Base-by-base conservation (phyloP, 2,888 invertebrate genomes). In the Oegoconia quadripuncta region DNA sequence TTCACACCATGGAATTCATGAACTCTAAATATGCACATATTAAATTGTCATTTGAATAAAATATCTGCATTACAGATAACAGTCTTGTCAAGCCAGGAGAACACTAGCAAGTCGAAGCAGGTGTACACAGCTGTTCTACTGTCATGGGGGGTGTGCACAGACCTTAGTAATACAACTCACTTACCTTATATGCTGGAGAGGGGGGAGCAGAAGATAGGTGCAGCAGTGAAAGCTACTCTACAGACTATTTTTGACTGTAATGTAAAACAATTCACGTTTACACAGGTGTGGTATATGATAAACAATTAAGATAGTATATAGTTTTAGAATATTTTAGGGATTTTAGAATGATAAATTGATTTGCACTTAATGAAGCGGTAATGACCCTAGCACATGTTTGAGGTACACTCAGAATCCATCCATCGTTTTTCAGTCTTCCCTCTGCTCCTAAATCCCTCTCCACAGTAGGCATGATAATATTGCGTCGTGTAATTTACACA, bases 211-310 rank as follows among this genome's bases (percentile, higher is more conserved):
- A 79, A 51, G 47, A 48, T 82, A 14, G 74, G 74, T 0, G 52
- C 57, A 3, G 57, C 72, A 42, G 83, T 88, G 0, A 82, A 78
- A 47, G 41, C 60, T 12, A 64, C 69, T 0, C 43, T 88, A 35
- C 75, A 75, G 38, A 74, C 57, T 18, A 53, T 86, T 34, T 89
- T 88, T 75, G 88, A 89, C 48, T 87, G 88, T 42, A 76, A 70
- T 38, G 81, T 89, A 11, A 73, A 65, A 42, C 81, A 74, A 13
- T 74, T 72, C 40, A 50, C 34, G 55, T 84, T 88, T 53, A 74
- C 77, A 29, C 83, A 88, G 78, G 87, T 88, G 64, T 13, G 12
- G 6, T 3, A 14, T 22, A 3, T 22, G 7, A 13, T 13, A 22
- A 11, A 22, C 3, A 33, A 3, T 6, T 22, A 2, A 22, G 11